Evolutionary conservation across 2,888 invertebrate species (phyloP).

Genomic region (Dolichopus griseipennis): DNA sequence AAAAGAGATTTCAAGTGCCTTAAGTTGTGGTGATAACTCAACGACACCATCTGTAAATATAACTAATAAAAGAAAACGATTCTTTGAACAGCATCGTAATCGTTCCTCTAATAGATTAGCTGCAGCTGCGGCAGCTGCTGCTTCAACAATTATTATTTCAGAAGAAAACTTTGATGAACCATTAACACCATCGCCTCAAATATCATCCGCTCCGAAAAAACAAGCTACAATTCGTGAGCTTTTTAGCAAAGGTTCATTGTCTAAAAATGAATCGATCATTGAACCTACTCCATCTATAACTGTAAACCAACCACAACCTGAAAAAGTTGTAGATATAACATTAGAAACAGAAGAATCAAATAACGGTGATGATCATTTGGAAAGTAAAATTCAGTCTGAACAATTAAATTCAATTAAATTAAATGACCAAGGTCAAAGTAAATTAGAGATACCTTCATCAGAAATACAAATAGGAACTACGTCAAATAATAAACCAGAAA

Average conservation of each 20-base stretch:
- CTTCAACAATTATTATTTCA: background rate
- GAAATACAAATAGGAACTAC: background rate
- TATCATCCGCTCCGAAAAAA: conserved; percentile 24
- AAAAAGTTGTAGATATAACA: background rate
- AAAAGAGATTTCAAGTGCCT: conserved; percentile 11
- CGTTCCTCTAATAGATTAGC: conserved; percentile 20
- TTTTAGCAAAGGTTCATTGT: conserved; percentile 24
- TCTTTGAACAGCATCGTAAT: conserved; percentile 15
- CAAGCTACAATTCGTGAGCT: conserved; percentile 42
- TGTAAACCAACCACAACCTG: background rate
- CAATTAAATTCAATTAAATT: background rate
- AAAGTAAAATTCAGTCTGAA: background rate
- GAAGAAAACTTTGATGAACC: background rate
- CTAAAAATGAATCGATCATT: conserved; percentile 28
- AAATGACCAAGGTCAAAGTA: background rate
- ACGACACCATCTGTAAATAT: background rate
- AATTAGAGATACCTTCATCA: background rate
- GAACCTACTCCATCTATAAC: conserved; percentile 28
- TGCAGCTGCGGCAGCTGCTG: conserved; percentile 15
- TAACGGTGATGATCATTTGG: conserved; percentile 12
- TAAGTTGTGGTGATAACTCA: background rate
- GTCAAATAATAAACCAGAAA: conserved; percentile 23
- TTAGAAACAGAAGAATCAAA: conserved; percentile 13
- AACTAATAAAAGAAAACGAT: conserved; percentile 20
- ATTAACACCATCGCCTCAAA: background rate